Base-by-base conservation (phyloP, 2,888 invertebrate genomes). In the Ophion slaviceki region DNA sequence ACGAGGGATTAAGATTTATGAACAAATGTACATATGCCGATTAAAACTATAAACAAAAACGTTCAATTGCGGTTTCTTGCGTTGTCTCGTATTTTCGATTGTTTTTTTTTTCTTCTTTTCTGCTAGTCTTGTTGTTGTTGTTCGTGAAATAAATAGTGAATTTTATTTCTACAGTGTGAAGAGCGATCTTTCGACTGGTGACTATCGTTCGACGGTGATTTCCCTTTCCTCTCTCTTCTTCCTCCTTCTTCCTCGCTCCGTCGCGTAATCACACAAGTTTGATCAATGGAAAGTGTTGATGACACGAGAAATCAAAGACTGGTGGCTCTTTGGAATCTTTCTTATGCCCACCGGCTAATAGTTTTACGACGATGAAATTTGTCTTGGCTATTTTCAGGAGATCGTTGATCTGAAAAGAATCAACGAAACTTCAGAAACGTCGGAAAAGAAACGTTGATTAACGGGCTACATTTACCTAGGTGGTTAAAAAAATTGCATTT, bases 301-400 rank as follows among this genome's bases (percentile, higher is more conserved):
- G 98, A 90, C 96, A 96, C 64, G 97, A 96, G 94, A 99, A 99
- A 93, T 98, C 98, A 94, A 99, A 99, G 89, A 98, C 97, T 0
- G 98, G 98, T 11, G 98, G 97, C 28, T 96, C 96, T 84, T 96
- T 96, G 0, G 97, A 97, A 87, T 98, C 98, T 90, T 97, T 96
- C 93, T 98, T 98, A 94, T 99, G 99, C 10, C 99, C 99, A 86
- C 98, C 98, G 0, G 98, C 97, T 87, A 99, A 94, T 84, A 99
- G 95, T 94, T 98, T 99, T 94, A 99, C 95, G 17, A 99, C 99
- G 89, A 99, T 97, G 93, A 98, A 98, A 95, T 99, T 99, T 0
- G 98, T 98, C 95, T 99, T 99, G 62, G 98, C 97, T 88, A 99
- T 97, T 94, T 97, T 98, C 74, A 99, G 95, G 87, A 99, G 95